phyloP scores from a whole-genome alignment of 2,888 invertebrate species.

The Tachina fera region DNA sequence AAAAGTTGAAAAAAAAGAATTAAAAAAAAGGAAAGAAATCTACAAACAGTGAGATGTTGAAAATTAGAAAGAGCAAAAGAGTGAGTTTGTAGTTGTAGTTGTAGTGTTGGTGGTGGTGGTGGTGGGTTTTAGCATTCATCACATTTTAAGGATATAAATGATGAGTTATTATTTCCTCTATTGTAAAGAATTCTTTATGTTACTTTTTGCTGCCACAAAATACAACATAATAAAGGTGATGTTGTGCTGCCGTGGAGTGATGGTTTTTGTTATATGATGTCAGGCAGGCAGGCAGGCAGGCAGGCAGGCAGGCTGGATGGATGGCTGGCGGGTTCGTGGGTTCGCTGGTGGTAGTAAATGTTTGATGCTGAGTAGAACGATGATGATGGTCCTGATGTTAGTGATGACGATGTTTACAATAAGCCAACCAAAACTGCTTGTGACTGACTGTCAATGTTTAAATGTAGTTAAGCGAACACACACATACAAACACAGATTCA shows the following conservation, averaged over 20 bases:
- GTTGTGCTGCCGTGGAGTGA: constrained; percentile 43
- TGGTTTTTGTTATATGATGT: constrained; percentile 37
- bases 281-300: background rate
- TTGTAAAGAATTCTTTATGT: constrained; percentile 58
- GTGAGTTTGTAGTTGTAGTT: constrained; percentile 13
- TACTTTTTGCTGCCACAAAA: constrained; percentile 61
- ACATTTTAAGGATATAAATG: constrained; percentile 67
- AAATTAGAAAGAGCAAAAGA: constrained; percentile 15
- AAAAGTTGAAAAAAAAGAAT: constrained; percentile 28
- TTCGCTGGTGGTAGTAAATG: constrained; percentile 61
- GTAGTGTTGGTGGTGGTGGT: constrained; percentile 10
- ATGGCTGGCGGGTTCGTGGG: background rate
- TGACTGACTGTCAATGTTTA: constrained; percentile 50
- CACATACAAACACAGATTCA: constrained; percentile 1
- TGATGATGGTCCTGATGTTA: constrained; percentile 18
- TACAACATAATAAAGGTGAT: constrained; percentile 67
- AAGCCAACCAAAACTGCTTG: constrained; percentile 45
- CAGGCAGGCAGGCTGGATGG: background rate
- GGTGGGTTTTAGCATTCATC: constrained; percentile 48
- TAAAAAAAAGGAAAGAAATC: background rate
- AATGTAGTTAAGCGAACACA: constrained; percentile 27
- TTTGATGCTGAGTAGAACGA: constrained; percentile 6
- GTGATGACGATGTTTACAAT: constrained; percentile 52
- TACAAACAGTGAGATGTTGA: constrained; percentile 11
- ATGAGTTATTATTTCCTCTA: constrained; percentile 68